Evolutionary conservation across 2,888 invertebrate genomes (phyloP), one percentile per base, ranked within the genome.

Genomic region (Hemistola chrysoprasaria): DNA sequence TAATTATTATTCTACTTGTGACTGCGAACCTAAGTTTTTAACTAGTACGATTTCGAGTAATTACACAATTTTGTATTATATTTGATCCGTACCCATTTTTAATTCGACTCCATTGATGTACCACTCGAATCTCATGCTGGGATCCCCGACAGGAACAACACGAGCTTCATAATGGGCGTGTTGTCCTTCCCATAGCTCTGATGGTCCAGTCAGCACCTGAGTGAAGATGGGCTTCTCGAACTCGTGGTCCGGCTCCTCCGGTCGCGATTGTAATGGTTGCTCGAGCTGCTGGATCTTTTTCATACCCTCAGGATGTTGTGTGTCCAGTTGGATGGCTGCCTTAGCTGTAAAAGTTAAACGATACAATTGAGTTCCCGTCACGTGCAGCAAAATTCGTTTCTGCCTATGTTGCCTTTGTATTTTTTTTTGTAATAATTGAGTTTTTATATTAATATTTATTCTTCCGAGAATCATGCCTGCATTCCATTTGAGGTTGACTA

Each of bases 191-290:
- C 95, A 95, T 6, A 98, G 83, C 75, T 97, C 97, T 0, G 96
- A 94, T 5, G 96, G 97, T 1, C 97, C 97, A 8, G 95, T 95
- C 2, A 97, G 90, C 23, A 95, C 84, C 74, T 96, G 95, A 7
- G 96, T 97, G 73, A 98, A 98, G 55, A 97, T 95, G 1, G 98
- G 97, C 71, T 97, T 97, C 56, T 97, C 97, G 67, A 95, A 97
- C 35, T 92, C 90, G 53, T 92, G 92, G 35, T 97, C 97, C 0
- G 94, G 94, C 66, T 95, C 94, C 40, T 94, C 94, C 4, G 92
- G 82, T 40, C 92, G 91, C 22, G 92, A 92, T 37, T 92, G 92
- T 34, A 91, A 90, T 20, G 94, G 93, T 61, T 94, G 93, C 79
- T 98, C 98, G 36, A 98, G 85, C 65, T 94, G 93, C 59, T 94